Evolutionary conservation across 2,888 invertebrate species (phyloP), one percentile per base, ranked within the genome.

Genomic region (Phania funesta): DNA sequence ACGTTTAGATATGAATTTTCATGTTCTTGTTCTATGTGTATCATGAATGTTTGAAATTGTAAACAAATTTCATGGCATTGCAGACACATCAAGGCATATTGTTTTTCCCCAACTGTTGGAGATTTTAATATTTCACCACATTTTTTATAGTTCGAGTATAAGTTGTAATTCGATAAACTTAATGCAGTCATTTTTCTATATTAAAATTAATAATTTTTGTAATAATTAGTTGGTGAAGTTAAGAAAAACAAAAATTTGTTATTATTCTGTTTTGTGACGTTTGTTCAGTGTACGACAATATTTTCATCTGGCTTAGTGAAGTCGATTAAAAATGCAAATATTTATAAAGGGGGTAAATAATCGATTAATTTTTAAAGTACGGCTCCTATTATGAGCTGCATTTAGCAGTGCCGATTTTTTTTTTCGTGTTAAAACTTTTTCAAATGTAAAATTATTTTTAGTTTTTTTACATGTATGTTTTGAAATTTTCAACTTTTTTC

Each of bases 41-140:
- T 60, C 58, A 82, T 46, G 41, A 82, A 82, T 75, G 82, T 70
- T 75, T 75, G 78, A 44, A 82, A 74, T 60, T 82, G 64, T 78
- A 78, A 70, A 78, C 78, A 78, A 78, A 78, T 78, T 75, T 82
- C 82, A 74, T 78, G 64, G 54, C 82, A 82, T 18, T 78, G 74
- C 46, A 78, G 70, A 65, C 82, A 82, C 44, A 82, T 29, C 56
- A 82, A 22, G 11, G 74, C 82, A 73, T 70, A 78, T 46, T 78
- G 78, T 54, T 78, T 82, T 22, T 82, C 82, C 1, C 78, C 82
- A 22, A 78, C 78, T 24, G 41, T 18, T 1, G 82, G 78, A 18
- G 82, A 82, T 65, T 78, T 70, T 32, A 82, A 75, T 46, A 82
- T 82, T 82, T 82, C 82, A 8, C 82, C 82, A 54, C 82, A 82